Conservation (phyloP, 1,140 invertebrate genomes). For the Chelonus insularis region DNA sequence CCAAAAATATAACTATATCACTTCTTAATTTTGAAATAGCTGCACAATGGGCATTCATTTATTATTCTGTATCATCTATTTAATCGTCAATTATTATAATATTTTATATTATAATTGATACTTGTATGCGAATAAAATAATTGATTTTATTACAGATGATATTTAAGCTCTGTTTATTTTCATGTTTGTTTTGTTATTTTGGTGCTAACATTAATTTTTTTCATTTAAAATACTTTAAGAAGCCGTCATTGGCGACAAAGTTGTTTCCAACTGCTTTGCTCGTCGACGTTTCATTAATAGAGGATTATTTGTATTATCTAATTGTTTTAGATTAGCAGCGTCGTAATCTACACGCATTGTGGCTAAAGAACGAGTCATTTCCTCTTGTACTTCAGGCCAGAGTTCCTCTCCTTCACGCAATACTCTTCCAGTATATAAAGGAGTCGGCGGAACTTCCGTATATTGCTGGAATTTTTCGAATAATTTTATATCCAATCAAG, state of each 20-base stretch:
- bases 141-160: no score
- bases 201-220: no score
- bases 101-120: no score
- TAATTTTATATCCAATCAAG: no score
- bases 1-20: no score
- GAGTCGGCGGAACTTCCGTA: slow-evolving; percentile 89
- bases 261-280: slow-evolving; percentile 42
- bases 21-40: not conserved
- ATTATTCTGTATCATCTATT: not conserved
- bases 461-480: slow-evolving; percentile 75
- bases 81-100: no score
- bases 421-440: slow-evolving; percentile 85
- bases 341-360: slow-evolving; percentile 97
- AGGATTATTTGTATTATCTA: slow-evolving; percentile 90
- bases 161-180: no score
- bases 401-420: slow-evolving; percentile 87
- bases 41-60: not conserved
- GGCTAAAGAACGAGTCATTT: slow-evolving; percentile 95
- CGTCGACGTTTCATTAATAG: slow-evolving; percentile 79
- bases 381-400: slow-evolving; percentile 97
- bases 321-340: slow-evolving; percentile 68
- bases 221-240: slow-evolving; percentile 35
- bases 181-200: no score
- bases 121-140: no score
- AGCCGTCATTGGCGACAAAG: slow-evolving; percentile 34